Evolutionary conservation across 2,888 invertebrate genomes (phyloP).

Genomic region (Griposia aprilina): DNA sequence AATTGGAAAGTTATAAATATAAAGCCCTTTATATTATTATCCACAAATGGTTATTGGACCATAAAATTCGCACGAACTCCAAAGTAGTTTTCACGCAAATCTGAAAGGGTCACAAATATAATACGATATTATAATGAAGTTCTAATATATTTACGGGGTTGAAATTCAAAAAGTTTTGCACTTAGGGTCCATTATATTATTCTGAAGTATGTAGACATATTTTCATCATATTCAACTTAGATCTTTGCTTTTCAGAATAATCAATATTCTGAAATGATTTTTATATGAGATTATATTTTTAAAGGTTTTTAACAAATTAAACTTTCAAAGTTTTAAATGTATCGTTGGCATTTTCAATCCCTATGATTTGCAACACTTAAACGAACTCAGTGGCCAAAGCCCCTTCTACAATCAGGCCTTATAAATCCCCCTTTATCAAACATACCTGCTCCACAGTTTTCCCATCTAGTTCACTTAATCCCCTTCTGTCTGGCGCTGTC

Average conservation of each 20-base stretch:
- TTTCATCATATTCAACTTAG: background rate
- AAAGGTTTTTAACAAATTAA: no score
- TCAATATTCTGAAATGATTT: background rate
- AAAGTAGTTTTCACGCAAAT: constrained; percentile 31
- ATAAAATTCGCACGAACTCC: constrained; percentile 31
- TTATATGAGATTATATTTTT: background rate
- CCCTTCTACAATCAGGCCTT: background rate
- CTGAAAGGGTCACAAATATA: constrained; percentile 30
- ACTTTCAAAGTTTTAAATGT: background rate
- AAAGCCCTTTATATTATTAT: constrained; percentile 4
- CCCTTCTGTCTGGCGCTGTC: constrained; percentile 22
- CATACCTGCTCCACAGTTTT: constrained; percentile 16
- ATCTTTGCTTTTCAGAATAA: background rate
- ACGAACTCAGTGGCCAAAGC: constrained; percentile 8
- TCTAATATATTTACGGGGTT: constrained; percentile 12
- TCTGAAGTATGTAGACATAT: background rate
- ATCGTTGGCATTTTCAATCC: background rate
- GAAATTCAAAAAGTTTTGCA: constrained; percentile 22
- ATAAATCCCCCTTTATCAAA: constrained; percentile 21
- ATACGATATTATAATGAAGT: constrained; percentile 18
- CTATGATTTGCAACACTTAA: background rate
- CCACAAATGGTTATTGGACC: constrained; percentile 20
- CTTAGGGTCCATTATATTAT: background rate
- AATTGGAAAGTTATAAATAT: constrained; percentile 6
- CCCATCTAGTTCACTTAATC: constrained; percentile 41